Conservation (phyloP, 2,888 invertebrate species). For the Agrochola macilenta region DNA sequence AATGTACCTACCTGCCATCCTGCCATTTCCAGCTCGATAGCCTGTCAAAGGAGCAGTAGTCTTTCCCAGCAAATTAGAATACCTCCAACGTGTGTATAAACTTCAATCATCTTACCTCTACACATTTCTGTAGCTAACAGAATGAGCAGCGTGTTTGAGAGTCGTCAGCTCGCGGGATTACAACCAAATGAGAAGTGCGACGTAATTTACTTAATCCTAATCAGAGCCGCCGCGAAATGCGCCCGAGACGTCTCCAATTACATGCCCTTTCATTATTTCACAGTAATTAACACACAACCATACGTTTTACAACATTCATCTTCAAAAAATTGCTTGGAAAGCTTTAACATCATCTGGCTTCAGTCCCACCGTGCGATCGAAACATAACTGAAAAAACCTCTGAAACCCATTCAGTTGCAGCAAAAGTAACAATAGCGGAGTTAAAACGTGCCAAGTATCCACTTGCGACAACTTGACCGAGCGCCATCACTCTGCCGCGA, state of each 20-base stretch:
- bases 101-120: conserved; percentile 37
- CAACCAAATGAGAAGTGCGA: conserved; percentile 46
- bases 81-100: not conserved
- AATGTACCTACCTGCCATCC: not conserved
- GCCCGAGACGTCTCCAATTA: conserved; percentile 4
- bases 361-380: no score
- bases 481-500: conserved; percentile 41
- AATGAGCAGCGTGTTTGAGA: conserved; percentile 33
- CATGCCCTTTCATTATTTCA: conserved; percentile 22
- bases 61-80: conserved; percentile 4
- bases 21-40: not conserved
- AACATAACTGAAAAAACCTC: not conserved
- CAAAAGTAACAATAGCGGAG: not conserved
- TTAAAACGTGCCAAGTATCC: not conserved
- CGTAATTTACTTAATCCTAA: conserved; percentile 68
- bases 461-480: conserved; percentile 65
- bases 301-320: not conserved
- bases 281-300: conserved; percentile 25
- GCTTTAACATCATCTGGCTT: not conserved
- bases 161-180: conserved; percentile 49
- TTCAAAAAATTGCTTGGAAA: conserved; percentile 13
- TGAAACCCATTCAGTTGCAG: not conserved
- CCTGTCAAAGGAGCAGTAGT: not conserved
- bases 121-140: conserved; percentile 22
- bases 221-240: conserved; percentile 31